Conservation (phyloP, 2,888 invertebrate genomes). For the Cyclophora albipunctata region DNA sequence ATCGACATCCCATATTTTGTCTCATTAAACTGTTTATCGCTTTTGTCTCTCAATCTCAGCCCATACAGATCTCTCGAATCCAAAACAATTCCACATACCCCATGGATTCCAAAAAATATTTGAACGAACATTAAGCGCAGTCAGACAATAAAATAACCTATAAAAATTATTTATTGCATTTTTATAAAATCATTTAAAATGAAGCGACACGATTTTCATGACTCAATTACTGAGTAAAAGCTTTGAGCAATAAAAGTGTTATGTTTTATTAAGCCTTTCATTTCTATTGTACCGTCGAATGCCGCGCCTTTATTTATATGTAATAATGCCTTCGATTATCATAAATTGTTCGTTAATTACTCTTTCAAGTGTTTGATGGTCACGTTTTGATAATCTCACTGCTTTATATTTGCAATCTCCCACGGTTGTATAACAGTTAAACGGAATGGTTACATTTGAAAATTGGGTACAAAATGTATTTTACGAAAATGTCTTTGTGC, state of each 20-base stretch:
- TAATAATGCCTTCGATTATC: slow-evolving; percentile 46
- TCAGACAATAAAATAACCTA: slow-evolving; percentile 14
- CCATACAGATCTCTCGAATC: no score
- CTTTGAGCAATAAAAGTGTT: slow-evolving; percentile 44
- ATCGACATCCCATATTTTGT: no score
- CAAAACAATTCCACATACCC: no score
- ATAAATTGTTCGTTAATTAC: slow-evolving; percentile 47
- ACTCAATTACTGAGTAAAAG: slow-evolving; percentile 40
- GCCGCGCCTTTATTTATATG: slow-evolving; percentile 41
- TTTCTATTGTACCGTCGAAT: slow-evolving; percentile 31
- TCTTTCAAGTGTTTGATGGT: slow-evolving; percentile 1
- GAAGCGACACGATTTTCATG: slow-evolving; percentile 35
- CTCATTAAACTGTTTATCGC: no score
- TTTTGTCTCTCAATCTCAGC: no score
- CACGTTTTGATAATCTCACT: no score
- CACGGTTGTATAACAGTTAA: no score
- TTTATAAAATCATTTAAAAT: slow-evolving; percentile 32
- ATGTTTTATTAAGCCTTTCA: slow-evolving; percentile 22
- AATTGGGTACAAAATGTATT: no score
- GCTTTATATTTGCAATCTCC: no score
- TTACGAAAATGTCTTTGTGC: no score
- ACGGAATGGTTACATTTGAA: no score
- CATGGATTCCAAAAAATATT: no score
- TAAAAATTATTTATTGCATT: slow-evolving; percentile 36
- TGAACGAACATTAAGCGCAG: not conserved